Evolutionary conservation across 53 echinoderm and acorn worm species (phyloP).

Genomic region (Crossaster papposus): DNA sequence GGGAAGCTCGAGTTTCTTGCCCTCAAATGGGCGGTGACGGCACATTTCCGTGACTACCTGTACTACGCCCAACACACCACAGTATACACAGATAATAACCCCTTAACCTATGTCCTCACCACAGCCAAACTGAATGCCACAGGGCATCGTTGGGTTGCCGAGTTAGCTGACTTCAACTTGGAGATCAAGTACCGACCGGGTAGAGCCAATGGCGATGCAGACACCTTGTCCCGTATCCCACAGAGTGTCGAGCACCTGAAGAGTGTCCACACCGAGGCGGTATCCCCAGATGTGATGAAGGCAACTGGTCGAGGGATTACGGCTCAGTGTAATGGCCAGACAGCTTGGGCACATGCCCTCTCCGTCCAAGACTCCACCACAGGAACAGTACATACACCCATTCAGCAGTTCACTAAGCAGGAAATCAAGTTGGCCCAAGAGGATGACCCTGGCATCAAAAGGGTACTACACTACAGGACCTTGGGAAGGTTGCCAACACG

Average conservation of each 20-base stretch:
- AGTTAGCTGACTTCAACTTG: conserved; percentile 22
- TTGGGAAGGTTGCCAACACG: conserved; percentile 23
- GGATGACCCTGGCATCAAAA: conserved; percentile 31
- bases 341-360: not conserved
- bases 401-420: not conserved
- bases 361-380: not conserved
- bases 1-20: too few species aligned
- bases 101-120: conserved; percentile 64
- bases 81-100: too few species aligned
- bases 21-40: conserved; percentile 65
- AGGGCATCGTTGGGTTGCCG: conserved; percentile 57
- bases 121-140: conserved; percentile 53
- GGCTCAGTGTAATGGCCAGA: not conserved
- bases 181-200: conserved; percentile 48
- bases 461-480: conserved; percentile 43
- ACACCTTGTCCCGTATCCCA: too few species aligned
- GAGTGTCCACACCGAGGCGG: conserved; percentile 29
- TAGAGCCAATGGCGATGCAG: too few species aligned
- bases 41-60: conserved; percentile 53
- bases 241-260: not conserved
- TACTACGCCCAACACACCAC: conserved; percentile 58
- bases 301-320: conserved; percentile 33
- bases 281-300: conserved; percentile 36
- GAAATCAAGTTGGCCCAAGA: conserved; percentile 28
- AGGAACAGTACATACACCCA: not conserved